Conservation (phyloP, 1,140 invertebrate genomes). For the Neodiprion fabricii region DNA sequence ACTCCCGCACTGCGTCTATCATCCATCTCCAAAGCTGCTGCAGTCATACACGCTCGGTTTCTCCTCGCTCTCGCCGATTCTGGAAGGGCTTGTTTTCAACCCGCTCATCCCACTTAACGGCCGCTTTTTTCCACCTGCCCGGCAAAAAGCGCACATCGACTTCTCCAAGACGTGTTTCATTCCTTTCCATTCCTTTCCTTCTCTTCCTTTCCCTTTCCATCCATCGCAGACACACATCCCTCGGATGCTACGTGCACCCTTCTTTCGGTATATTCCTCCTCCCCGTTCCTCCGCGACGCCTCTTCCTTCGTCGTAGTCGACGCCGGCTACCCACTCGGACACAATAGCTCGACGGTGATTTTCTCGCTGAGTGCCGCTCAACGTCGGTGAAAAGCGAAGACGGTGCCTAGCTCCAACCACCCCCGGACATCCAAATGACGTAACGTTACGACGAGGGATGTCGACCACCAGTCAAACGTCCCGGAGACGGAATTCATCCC, state of each 20-base stretch:
- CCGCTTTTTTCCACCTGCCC: no score
- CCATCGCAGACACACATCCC: slow-evolving; percentile 6
- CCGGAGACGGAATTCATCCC: not conserved
- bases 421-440: not conserved
- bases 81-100: not conserved
- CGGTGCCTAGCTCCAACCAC: no score
- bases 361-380: slow-evolving; percentile 35
- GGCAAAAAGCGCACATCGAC: not conserved
- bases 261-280: not conserved
- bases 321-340: slow-evolving; percentile 20
- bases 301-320: slow-evolving; percentile 18
- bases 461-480: not conserved
- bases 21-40: no score
- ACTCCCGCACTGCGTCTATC: not conserved
- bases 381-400: slow-evolving; percentile 10
- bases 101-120: no score
- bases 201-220: slow-evolving; percentile 3
- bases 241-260: not conserved
- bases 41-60: no score
- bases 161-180: not conserved
- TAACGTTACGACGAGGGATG: not conserved
- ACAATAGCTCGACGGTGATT: slow-evolving; percentile 36
- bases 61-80: not conserved
- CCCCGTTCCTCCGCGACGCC: not conserved
- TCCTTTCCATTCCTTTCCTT: slow-evolving; percentile 21